These are phyloP conservation scores for Drosophila virilis DNA, from an alignment of 1,140 invertebrate genomes.

Conservation along the genomic window DNA sequence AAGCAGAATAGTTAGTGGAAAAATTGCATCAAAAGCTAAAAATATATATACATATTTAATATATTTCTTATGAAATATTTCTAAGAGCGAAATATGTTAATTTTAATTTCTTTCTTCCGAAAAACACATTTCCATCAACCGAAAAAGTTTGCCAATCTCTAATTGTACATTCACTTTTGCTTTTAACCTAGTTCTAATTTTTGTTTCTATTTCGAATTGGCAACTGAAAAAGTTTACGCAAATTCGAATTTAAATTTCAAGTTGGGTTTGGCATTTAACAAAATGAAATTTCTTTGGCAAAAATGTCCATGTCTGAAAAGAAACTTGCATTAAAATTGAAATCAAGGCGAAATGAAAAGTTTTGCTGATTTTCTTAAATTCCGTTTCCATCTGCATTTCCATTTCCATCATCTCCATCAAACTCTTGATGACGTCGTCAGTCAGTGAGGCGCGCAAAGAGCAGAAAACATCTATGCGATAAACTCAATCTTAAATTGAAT, in stretches of 20 bases:
- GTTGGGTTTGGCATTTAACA: conserved; percentile 13
- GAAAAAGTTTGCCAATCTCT: neutral
- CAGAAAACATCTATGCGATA: conserved; percentile 73
- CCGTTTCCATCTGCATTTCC: conserved; percentile 9
- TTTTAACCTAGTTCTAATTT: conserved; percentile 8
- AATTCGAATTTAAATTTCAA: neutral
- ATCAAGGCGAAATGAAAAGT: conserved; percentile 36
- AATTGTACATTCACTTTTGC: conserved; percentile 14
- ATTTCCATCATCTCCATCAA: conserved; percentile 26
- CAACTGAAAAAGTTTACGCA: neutral
- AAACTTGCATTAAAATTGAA: conserved; percentile 38
- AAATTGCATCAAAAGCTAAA: no score
- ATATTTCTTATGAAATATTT: no score
- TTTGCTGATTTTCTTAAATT: conserved; percentile 1
- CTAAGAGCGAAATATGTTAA: no score
- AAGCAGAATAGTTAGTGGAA: no score
- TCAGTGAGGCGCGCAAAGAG: conserved; percentile 59
- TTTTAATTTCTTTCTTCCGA: no score
- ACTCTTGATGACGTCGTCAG: conserved; percentile 1
- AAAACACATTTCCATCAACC: neutral
- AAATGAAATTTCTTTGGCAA: conserved; percentile 8
- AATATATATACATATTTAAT: no score
- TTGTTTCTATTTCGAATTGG: neutral
- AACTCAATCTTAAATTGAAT: conserved; percentile 82
- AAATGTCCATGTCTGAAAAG: neutral